These are phyloP conservation scores for Copidosoma floridanum DNA, from an alignment of 1,140 invertebrate species.

Conservation along the genomic window DNA sequence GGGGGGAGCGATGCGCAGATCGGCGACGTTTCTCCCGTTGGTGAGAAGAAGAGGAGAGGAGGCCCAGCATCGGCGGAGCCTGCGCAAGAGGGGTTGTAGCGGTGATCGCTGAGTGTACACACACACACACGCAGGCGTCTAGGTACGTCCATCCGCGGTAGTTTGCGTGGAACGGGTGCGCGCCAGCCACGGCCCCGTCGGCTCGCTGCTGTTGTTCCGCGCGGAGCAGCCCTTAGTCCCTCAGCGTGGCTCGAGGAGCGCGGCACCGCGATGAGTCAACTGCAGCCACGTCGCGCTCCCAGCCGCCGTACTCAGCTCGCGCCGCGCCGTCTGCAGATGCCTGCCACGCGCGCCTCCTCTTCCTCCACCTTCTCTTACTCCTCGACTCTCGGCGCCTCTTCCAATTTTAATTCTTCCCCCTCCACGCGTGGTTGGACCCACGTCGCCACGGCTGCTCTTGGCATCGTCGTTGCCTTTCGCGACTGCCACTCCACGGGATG, in stretches of 20 bases:
- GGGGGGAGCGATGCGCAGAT: background rate
- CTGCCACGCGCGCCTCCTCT: background rate
- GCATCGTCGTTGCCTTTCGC: too few species aligned
- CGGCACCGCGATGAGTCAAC: conserved; percentile 51
- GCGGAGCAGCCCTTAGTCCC: background rate
- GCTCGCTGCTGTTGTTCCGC: conserved; percentile 40
- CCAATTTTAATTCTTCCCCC: too few species aligned
- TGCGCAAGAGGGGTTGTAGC: conserved; percentile 10
- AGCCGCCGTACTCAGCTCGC: background rate
- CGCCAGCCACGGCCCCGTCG: conserved; percentile 49
- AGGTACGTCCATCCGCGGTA: background rate
- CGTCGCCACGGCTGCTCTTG: too few species aligned
- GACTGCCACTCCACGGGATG: too few species aligned
- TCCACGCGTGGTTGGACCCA: too few species aligned
- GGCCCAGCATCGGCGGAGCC: background rate
- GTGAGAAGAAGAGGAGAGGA: background rate
- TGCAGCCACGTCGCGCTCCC: background rate
- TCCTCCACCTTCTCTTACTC: too few species aligned
- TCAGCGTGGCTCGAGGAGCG: conserved; percentile 34
- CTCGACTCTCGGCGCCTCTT: too few species aligned
- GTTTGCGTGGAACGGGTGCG: conserved; percentile 53
- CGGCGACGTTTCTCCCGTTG: background rate
- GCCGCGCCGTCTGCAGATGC: background rate
- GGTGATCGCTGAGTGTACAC: too few species aligned
- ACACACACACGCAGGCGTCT: background rate